Conservation (phyloP, 1,140 invertebrate genomes). For the Cotesia vestalis region DNA sequence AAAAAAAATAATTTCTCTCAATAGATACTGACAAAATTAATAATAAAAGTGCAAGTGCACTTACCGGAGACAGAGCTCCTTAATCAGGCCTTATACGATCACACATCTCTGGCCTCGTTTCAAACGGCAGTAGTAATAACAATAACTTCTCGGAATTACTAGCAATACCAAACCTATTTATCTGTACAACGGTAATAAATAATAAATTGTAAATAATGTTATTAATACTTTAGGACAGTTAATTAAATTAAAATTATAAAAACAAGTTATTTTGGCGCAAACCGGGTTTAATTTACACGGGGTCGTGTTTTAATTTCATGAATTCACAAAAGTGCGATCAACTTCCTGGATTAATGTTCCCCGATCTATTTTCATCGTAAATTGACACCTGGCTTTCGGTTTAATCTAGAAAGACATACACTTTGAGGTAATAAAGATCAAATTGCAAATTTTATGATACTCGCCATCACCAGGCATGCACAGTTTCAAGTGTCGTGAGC, state of each 20-base stretch:
- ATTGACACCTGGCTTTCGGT: not conserved
- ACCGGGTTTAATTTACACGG: not conserved
- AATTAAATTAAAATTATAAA: too few species aligned
- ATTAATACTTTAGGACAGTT: not conserved
- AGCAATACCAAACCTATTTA: conserved; percentile 8
- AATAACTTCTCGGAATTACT: not conserved
- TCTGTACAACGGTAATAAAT: not conserved
- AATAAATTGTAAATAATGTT: not conserved
- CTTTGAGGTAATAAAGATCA: not conserved
- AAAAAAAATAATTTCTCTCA: not conserved
- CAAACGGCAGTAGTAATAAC: not conserved
- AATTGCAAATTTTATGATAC: not conserved
- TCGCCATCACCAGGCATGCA: not conserved
- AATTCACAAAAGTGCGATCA: conserved; percentile 4
- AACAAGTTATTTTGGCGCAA: too few species aligned
- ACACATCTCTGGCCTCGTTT: conserved; percentile 8
- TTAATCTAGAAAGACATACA: not conserved
- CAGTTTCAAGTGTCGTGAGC: too few species aligned
- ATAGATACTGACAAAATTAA: not conserved
- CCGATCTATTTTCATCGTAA: not conserved
- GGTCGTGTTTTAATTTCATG: not conserved
- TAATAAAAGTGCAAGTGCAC: not conserved
- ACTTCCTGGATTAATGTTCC: not conserved
- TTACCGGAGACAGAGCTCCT: not conserved
- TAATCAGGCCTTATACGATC: not conserved